A percentile compares a stretch with the other conserved stretches of the same genome.
Conservation (phyloP, 2,797 vertebrate species). For the Lepidocolaptes lacrymiger region DNA sequence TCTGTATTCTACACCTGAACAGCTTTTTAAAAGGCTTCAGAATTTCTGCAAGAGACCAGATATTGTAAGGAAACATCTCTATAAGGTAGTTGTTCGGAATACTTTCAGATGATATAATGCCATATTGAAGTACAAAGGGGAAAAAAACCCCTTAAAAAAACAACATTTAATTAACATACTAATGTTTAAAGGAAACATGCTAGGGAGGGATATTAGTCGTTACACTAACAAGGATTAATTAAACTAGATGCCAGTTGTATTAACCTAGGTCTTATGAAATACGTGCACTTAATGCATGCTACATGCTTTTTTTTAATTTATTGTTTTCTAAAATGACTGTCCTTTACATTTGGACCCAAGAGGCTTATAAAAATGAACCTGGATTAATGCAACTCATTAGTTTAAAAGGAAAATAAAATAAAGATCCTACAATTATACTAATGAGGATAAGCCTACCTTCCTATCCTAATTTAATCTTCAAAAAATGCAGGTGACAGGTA, state of each 20-base stretch:
- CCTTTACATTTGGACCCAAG: conserved; percentile 82
- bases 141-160: conserved; percentile 64
- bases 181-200: conserved; percentile 84
- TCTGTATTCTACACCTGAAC: conserved; percentile 96
- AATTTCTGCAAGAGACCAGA: conserved; percentile 89
- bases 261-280: conserved; percentile 85
- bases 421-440: conserved; percentile 81
- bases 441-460: conserved; percentile 78
- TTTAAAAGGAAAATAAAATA: conserved; percentile 83
- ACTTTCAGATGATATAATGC: conserved; percentile 71
- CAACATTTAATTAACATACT: conserved; percentile 84
- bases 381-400: conserved; percentile 87
- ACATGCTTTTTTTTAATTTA: conserved; percentile 81
- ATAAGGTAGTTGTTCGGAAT: conserved; percentile 84
- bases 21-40: conserved; percentile 90
- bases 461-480: conserved; percentile 71
- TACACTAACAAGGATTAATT: conserved; percentile 88
- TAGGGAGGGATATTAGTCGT: conserved; percentile 82
- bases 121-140: conserved; percentile 75
- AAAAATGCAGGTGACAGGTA: conserved; percentile 65
- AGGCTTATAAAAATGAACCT: conserved; percentile 86
- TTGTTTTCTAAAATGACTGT: conserved; percentile 84
- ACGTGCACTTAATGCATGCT: conserved; percentile 79
- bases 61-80: conserved; percentile 81
- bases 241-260: conserved; percentile 82